Percentiles rank a stretch among this genome's conserved stretches.
Evolutionary conservation across 2,888 invertebrate species (phyloP).

Genomic region (Nymphalis c-album): DNA sequence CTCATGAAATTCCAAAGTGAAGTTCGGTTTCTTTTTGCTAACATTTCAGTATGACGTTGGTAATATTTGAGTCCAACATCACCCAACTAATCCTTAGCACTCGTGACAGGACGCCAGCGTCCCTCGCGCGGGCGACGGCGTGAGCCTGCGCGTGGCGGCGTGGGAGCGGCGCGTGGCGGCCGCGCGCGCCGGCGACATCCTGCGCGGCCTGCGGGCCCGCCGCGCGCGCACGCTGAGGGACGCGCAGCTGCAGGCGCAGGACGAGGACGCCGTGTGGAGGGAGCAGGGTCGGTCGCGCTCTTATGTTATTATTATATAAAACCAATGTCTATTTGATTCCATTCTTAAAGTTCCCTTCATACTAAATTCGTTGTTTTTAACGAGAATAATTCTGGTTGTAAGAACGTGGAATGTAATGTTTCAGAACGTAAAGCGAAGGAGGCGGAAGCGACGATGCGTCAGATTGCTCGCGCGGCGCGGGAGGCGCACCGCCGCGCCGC

Average conservation of each 20-base stretch:
- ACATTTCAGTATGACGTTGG: no score
- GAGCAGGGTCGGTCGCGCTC: slow-evolving; percentile 81
- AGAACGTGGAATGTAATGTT: slow-evolving; percentile 26
- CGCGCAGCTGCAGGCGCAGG: slow-evolving; percentile 82
- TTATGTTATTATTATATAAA: neutral
- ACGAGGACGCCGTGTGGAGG: slow-evolving; percentile 83
- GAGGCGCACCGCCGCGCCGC: slow-evolving; percentile 84
- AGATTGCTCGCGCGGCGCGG: slow-evolving; percentile 85
- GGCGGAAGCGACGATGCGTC: slow-evolving; percentile 85
- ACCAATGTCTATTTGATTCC: neutral
- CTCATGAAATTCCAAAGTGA: no score
- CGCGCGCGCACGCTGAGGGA: slow-evolving; percentile 76
- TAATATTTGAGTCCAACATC: no score
- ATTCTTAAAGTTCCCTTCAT: no score
- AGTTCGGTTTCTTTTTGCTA: no score
- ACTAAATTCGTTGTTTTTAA: no score
- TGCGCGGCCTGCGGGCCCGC: slow-evolving; percentile 81
- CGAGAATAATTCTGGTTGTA: no score
- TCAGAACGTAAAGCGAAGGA: slow-evolving; percentile 86
- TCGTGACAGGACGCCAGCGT: slow-evolving; percentile 59
- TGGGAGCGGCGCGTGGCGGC: slow-evolving; percentile 86
- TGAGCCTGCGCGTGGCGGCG: slow-evolving; percentile 83
- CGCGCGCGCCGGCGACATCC: slow-evolving; percentile 84
- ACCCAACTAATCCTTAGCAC: no score
- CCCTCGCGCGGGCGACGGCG: slow-evolving; percentile 62